Evolutionary conservation across 2,888 invertebrate species (phyloP).

Genomic region (Microctonus hyperodae): DNA sequence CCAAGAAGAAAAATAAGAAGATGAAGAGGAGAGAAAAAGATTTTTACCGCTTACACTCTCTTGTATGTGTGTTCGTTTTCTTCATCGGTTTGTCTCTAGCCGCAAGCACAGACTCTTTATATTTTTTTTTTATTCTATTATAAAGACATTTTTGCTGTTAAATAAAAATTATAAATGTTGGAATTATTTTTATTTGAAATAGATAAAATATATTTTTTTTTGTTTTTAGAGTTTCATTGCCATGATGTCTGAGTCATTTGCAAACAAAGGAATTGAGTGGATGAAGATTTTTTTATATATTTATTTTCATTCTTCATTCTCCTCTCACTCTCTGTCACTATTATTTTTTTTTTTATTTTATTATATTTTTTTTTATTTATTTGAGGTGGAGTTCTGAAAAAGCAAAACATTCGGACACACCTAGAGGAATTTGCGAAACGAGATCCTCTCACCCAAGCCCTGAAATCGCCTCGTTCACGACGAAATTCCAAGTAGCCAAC

Average conservation of each 20-base stretch:
- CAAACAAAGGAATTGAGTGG: conserved; percentile 24
- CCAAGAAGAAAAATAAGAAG: conserved; percentile 4
- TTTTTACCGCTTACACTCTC: conserved; percentile 37
- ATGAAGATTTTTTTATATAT: neutral
- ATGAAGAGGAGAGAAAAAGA: conserved; percentile 41
- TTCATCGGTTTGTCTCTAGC: conserved; percentile 41
- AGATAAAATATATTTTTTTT: neutral
- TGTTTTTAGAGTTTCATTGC: neutral
- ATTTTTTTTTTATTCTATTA: no score
- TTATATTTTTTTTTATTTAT: neutral
- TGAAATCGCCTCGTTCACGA: conserved; percentile 29
- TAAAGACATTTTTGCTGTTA: neutral
- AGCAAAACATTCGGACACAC: conserved; percentile 32
- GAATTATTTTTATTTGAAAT: conserved; percentile 8
- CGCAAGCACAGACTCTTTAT: conserved; percentile 40
- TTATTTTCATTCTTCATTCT: no score
- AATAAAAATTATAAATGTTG: neutral
- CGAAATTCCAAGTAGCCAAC: conserved; percentile 38
- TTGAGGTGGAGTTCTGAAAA: conserved; percentile 10
- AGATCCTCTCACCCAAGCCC: conserved; percentile 36
- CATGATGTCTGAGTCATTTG: conserved; percentile 8
- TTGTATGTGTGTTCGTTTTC: conserved; percentile 20
- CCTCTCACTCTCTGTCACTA: neutral
- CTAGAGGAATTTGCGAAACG: conserved; percentile 40
- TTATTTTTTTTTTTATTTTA: neutral